phyloP scores from a whole-genome alignment of 2,797 vertebrate species.

The Hemitrygon akajei region DNA sequence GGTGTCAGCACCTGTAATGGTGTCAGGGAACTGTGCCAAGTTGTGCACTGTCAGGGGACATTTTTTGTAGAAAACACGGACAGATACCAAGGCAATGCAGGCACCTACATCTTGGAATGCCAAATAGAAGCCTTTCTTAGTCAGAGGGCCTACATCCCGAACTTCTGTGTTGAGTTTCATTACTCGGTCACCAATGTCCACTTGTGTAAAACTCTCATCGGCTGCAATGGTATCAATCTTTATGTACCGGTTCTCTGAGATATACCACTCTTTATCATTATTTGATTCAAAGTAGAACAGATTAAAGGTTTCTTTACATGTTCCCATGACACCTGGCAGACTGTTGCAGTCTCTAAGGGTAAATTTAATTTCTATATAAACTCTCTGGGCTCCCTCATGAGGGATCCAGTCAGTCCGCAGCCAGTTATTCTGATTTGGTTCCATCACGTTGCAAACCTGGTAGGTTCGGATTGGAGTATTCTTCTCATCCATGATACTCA shows the following conservation, averaged over 20 bases:
- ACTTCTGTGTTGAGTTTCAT: constrained; percentile 97
- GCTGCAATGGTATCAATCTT: constrained; percentile 95
- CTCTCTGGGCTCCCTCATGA: constrained; percentile 80
- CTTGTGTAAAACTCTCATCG: constrained; percentile 95
- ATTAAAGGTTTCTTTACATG: constrained; percentile 98
- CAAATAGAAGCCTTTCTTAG: constrained; percentile 87
- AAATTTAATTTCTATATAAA: constrained; percentile 97
- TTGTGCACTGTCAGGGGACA: constrained; percentile 85
- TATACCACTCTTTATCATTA: constrained; percentile 84
- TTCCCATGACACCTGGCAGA: constrained; percentile 90
- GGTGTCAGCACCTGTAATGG: constrained; percentile 85
- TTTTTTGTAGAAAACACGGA: constrained; percentile 93
- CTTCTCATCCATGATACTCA: constrained; percentile 98
- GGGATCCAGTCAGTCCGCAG: constrained; percentile 93
- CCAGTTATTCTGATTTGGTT: constrained; percentile 94
- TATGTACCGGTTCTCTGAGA: constrained; percentile 81
- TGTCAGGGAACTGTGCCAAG: constrained; percentile 91
- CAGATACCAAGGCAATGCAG: constrained; percentile 88
- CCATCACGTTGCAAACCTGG: constrained; percentile 97
- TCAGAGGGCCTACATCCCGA: constrained; percentile 80
- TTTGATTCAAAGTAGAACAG: constrained; percentile 93
- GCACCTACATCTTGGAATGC: constrained; percentile 95
- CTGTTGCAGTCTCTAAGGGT: constrained; percentile 95
- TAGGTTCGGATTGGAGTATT: constrained; percentile 95
- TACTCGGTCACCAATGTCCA: constrained; percentile 93